A percentile compares a stretch with the other conserved stretches of the same genome.
phyloP scores from a whole-genome alignment of 2,888 invertebrate genomes.

The Hedychridium roseum region DNA sequence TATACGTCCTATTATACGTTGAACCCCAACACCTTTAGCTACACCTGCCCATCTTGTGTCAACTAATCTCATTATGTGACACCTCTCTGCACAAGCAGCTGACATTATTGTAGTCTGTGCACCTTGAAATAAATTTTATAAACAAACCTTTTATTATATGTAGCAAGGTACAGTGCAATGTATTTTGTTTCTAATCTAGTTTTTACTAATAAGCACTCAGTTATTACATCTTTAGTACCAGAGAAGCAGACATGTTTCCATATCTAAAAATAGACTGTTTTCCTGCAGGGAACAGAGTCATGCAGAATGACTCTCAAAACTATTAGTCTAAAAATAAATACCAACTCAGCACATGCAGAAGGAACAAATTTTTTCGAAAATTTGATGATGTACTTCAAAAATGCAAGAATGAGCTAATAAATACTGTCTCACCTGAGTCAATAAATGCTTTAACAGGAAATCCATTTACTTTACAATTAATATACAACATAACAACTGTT shows the following conservation, averaged over 20 bases:
- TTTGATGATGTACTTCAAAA: too few species aligned
- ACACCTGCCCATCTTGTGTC: slow-evolving; percentile 95
- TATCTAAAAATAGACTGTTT: slow-evolving; percentile 40
- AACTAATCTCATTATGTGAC: slow-evolving; percentile 88
- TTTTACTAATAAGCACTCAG: too few species aligned
- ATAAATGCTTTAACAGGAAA: slow-evolving; percentile 98
- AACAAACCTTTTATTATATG: background rate
- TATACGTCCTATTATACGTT: slow-evolving; percentile 94
- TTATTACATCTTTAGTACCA: background rate
- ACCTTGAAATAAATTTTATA: slow-evolving; percentile 65
- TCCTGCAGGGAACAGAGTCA: slow-evolving; percentile 10
- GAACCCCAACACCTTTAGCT: slow-evolving; percentile 97
- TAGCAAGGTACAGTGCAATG: too few species aligned
- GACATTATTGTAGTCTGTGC: slow-evolving; percentile 99
- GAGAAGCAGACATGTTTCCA: background rate
- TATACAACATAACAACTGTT: slow-evolving; percentile 96
- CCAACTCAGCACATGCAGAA: slow-evolving; percentile 4
- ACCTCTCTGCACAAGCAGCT: slow-evolving; percentile 91
- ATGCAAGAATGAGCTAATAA: too few species aligned
- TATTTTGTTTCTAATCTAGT: too few species aligned
- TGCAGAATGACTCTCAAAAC: slow-evolving; percentile 23
- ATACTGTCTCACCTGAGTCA: slow-evolving; percentile 91
- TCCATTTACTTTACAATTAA: slow-evolving; percentile 96
- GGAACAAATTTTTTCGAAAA: too few species aligned
- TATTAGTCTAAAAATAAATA: slow-evolving; percentile 39